Conservation (phyloP, 2,888 invertebrate species). For the Chrysolina haemoptera region DNA sequence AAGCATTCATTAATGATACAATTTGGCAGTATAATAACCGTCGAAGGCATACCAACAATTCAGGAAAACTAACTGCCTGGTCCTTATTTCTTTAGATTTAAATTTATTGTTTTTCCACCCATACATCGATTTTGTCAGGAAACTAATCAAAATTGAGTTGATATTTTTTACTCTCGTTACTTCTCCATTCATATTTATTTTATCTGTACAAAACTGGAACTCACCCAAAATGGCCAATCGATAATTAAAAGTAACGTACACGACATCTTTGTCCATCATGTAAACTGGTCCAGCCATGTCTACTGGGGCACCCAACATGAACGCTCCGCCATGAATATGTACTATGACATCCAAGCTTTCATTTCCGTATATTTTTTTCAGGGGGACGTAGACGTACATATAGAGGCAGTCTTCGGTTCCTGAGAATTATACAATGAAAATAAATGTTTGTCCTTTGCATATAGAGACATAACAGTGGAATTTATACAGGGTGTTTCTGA, state of each 20-base stretch:
- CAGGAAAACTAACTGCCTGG: too few relatives aligned
- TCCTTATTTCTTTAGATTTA: too few relatives aligned
- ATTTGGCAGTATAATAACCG: too few relatives aligned
- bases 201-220: not conserved
- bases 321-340: conserved; percentile 71
- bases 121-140: too few relatives aligned
- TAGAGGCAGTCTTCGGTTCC: conserved; percentile 81
- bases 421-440: conserved; percentile 39
- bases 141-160: too few relatives aligned
- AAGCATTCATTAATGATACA: too few relatives aligned
- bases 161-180: too few relatives aligned
- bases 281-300: conserved; percentile 68
- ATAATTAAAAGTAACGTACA: conserved; percentile 65
- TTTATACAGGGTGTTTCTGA: too few relatives aligned
- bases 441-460: not conserved
- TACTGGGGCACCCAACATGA: conserved; percentile 67
- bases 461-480: too few relatives aligned
- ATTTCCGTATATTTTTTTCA: conserved; percentile 67
- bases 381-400: conserved; percentile 76
- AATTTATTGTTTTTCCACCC: too few relatives aligned
- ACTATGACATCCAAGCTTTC: conserved; percentile 68
- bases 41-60: too few relatives aligned
- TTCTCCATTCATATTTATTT: not conserved
- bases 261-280: conserved; percentile 66
- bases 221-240: conserved; percentile 62